Percentiles rank a stretch among this genome's conserved stretches.
Evolutionary conservation across 2,888 invertebrate genomes (phyloP).

Genomic region (Patella ulyssiponensis): DNA sequence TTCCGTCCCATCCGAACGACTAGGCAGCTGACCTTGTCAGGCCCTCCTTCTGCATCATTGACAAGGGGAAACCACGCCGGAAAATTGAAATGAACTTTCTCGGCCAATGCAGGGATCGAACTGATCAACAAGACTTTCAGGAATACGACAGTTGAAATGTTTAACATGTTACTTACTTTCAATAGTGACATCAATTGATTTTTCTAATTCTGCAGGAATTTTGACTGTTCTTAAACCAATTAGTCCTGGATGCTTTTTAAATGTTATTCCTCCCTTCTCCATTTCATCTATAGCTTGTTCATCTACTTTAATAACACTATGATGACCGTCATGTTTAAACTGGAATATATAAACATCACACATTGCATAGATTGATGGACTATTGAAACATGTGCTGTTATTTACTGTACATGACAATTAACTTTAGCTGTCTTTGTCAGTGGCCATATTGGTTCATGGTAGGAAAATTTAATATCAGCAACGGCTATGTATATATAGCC

Average conservation of each 20-base stretch:
- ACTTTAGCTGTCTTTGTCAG: too few relatives aligned
- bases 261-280: slow-evolving; percentile 22
- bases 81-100: too few relatives aligned
- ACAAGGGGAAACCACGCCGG: too few relatives aligned
- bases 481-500: too few relatives aligned
- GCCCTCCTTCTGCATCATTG: too few relatives aligned
- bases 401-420: slow-evolving; percentile 20
- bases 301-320: slow-evolving; percentile 4
- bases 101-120: too few relatives aligned
- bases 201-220: slow-evolving; percentile 41
- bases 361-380: background rate
- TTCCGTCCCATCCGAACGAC: too few relatives aligned
- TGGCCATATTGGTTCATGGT: too few relatives aligned
- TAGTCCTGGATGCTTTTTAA: slow-evolving; percentile 45
- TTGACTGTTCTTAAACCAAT: slow-evolving; percentile 33
- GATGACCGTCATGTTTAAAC: background rate
- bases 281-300: slow-evolving; percentile 16
- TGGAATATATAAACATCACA: background rate
- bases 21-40: too few relatives aligned
- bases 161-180: slow-evolving; percentile 37
- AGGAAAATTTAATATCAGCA: too few relatives aligned
- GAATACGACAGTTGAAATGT: background rate
- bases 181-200: slow-evolving; percentile 39
- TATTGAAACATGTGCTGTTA: slow-evolving; percentile 8
- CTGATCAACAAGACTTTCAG: too few relatives aligned